Evolutionary conservation across 2,113 vertebrate genomes (phyloP), one percentile per base, ranked within the genome.

Genomic region (Corythoichthys haematopterus): DNA sequence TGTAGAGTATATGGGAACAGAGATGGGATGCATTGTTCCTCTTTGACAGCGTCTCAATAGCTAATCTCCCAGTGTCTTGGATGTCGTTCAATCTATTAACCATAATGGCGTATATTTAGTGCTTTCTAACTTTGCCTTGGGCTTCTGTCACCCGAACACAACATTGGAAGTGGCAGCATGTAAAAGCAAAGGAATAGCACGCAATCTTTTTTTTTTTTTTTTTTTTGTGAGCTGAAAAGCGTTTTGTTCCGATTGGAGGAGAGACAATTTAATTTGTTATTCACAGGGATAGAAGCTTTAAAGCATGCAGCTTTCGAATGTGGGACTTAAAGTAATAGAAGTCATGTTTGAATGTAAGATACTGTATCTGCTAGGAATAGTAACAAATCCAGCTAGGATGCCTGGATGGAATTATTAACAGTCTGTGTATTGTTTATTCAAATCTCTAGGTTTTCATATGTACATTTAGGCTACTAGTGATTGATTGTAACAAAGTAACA

Each of bases 61-160:
- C 85, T 90, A 88, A 91, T 88, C 87, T 89, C 81, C 1, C 68
- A 83, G 83, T 79, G 77, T 88, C 74, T 88, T 88, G 87, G 89
- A 90, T 89, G 85, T 77, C 28, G 77, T 85, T 90, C 85, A 87
- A 90, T 90, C 81, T 86, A 84, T 88, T 85, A 89, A 83, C 79
- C 72, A 87, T 85, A 88, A 88, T 88, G 81, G 85, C 78, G 68
- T 89, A 87, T 88, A 89, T 88, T 88, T 87, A 85, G 85, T 88
- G 87, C 84, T 85, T 89, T 81, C 85, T 83, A 89, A 91, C 85
- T 90, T 86, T 71, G 87, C 89, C 89, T 85, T 84, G 81, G 89
- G 89, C 85, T 80, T 80, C 86, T 85, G 85, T 88, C 85, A 86
- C 68, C 75, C 78, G 15, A 79, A 85, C 79, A 82, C 80, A 78